Evolutionary conservation across 2,113 vertebrate species (phyloP).

Genomic region (Megaceryle torquata): DNA sequence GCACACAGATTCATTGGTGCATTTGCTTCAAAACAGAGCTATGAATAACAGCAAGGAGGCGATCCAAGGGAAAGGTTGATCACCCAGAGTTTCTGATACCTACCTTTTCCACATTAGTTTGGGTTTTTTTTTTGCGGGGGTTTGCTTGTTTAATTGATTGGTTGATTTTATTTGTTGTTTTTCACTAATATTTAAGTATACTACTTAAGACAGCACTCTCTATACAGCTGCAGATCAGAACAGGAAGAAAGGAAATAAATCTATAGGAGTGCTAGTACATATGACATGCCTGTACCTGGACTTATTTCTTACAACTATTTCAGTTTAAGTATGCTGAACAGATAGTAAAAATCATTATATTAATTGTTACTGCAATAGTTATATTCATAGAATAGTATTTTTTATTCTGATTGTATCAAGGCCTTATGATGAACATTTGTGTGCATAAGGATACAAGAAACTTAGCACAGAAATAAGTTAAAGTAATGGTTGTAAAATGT

Average conservation of each 20-base stretch:
- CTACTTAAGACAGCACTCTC: too few species aligned
- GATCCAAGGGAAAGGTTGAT: neutral
- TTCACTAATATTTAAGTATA: neutral
- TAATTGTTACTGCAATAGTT: neutral
- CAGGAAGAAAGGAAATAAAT: neutral
- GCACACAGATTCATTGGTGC: neutral
- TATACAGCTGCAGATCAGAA: neutral
- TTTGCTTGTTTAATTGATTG: too few species aligned
- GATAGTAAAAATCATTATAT: neutral
- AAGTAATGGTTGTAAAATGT: neutral
- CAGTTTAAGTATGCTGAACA: neutral
- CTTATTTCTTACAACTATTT: neutral
- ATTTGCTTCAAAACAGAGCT: neutral
- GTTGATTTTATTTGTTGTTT: neutral
- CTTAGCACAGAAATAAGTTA: neutral
- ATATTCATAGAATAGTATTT: neutral
- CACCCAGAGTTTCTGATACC: neutral
- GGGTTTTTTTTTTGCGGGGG: fast-evolving
- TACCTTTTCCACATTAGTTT: neutral
- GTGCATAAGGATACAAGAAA: neutral
- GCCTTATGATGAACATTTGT: neutral
- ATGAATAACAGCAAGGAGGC: neutral
- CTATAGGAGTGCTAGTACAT: neutral
- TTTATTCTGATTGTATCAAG: neutral
- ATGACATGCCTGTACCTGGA: neutral